Percentiles rank a stretch among this genome's conserved stretches.
Conservation (phyloP, 2,888 invertebrate genomes). For the Stenotaenia linearis region DNA sequence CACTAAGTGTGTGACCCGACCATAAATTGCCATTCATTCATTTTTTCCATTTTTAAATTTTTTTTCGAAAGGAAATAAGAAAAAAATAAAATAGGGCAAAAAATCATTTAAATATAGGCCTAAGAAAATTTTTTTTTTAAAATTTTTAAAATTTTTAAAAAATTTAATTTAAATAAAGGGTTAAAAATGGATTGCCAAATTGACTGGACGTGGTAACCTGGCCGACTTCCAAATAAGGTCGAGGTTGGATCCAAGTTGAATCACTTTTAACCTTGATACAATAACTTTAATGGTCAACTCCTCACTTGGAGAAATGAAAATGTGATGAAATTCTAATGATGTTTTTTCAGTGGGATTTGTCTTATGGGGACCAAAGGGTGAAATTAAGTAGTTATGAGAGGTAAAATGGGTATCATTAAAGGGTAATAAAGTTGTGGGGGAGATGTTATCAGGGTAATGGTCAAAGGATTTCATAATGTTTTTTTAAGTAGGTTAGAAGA, state of each 20-base stretch:
- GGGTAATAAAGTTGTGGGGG: neutral
- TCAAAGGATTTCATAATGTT: neutral
- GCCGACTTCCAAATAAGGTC: neutral
- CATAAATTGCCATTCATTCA: neutral
- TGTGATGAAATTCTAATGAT: neutral
- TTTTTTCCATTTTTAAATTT: too few species aligned
- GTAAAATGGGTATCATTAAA: neutral
- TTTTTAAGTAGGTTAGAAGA: neutral
- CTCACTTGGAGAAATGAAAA: neutral
- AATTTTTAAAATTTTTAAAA: neutral
- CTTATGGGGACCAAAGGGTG: neutral
- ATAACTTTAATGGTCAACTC: neutral
- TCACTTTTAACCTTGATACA: neutral
- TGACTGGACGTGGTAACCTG: neutral
- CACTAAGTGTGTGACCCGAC: neutral
- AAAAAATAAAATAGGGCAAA: neutral
- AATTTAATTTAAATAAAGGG: neutral
- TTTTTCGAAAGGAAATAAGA: neutral
- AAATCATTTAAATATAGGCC: too few species aligned
- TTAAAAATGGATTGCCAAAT: neutral
- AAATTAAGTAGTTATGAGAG: neutral
- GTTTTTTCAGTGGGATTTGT: too few species aligned
- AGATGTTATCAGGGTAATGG: neutral
- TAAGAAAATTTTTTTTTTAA: neutral
- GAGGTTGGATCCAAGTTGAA: neutral